These are phyloP conservation scores for Cryptus armator DNA, from an alignment of 2,888 invertebrate species.

Conservation along the genomic window DNA sequence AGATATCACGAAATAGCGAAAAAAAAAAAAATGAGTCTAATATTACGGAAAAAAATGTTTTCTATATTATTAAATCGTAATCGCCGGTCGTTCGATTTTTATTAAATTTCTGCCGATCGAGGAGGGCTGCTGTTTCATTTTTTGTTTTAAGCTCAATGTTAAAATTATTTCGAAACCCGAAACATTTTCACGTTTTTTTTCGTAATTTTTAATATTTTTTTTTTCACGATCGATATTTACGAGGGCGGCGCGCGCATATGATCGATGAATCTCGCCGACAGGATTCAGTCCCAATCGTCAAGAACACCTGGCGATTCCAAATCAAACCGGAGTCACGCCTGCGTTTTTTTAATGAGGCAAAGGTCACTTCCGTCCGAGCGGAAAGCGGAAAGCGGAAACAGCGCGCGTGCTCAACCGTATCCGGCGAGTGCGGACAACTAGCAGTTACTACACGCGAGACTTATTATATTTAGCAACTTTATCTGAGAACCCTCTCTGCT, in stretches of 20 bases:
- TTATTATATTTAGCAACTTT: constrained; percentile 9
- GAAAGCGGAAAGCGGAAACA: constrained; percentile 77
- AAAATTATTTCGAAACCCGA: too few relatives aligned
- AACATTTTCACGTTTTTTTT: too few relatives aligned
- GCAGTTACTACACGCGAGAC: background rate
- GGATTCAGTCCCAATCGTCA: constrained; percentile 39
- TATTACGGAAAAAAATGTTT: background rate
- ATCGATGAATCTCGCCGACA: constrained; percentile 17
- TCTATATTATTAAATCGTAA: too few relatives aligned
- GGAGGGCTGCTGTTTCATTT: too few relatives aligned
- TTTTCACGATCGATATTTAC: too few relatives aligned
- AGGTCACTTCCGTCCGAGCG: constrained; percentile 79
- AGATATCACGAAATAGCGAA: too few relatives aligned
- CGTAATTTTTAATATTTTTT: too few relatives aligned
- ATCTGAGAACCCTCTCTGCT: background rate
- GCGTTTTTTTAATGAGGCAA: constrained; percentile 76
- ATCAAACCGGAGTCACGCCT: constrained; percentile 56
- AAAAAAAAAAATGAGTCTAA: background rate
- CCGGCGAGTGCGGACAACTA: constrained; percentile 69
- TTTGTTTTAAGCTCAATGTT: too few relatives aligned
- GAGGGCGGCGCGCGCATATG: too few relatives aligned
- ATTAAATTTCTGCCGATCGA: too few relatives aligned
- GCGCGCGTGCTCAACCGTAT: constrained; percentile 79
- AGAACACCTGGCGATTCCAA: constrained; percentile 56
- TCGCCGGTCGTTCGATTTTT: too few relatives aligned